phyloP scores from a whole-genome alignment of 2,113 vertebrate genomes.

The Bos javanicus region DNA sequence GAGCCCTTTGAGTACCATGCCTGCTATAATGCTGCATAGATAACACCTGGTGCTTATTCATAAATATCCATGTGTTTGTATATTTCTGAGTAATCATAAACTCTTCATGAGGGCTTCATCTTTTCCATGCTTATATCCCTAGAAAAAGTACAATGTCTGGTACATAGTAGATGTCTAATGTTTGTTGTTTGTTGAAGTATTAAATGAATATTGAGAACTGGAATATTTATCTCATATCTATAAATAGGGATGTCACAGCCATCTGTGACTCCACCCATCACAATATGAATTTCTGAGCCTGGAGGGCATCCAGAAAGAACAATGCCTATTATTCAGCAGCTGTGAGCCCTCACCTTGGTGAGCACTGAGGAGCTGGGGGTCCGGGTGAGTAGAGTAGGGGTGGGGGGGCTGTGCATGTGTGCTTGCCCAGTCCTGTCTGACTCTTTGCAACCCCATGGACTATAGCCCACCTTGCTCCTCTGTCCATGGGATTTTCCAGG shows the following conservation, averaged over 20 bases:
- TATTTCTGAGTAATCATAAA: not conserved
- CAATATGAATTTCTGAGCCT: not conserved
- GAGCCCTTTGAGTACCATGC: not conserved
- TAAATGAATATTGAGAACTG: not conserved
- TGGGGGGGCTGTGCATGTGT: accelerated
- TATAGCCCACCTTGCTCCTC: not conserved
- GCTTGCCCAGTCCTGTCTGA: not conserved
- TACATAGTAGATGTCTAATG: not conserved
- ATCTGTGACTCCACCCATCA: not conserved
- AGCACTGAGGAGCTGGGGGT: not conserved
- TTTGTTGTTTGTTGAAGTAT: not conserved
- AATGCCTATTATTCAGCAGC: not conserved
- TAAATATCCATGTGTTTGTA: not conserved
- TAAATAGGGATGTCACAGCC: not conserved
- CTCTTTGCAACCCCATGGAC: not conserved
- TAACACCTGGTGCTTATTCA: not conserved
- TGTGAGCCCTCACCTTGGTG: not conserved
- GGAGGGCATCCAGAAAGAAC: not conserved
- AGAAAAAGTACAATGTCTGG: not conserved
- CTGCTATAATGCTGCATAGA: not conserved
- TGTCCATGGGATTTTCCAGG: not conserved
- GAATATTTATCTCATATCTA: not conserved
- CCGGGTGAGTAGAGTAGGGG: accelerated
- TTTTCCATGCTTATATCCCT: not conserved
- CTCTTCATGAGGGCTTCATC: not conserved